A percentile compares a stretch with the other conserved stretches of the same genome.
Evolutionary conservation across 2,797 vertebrate genomes (phyloP).

Genomic region (Aplochiton taeniatus): DNA sequence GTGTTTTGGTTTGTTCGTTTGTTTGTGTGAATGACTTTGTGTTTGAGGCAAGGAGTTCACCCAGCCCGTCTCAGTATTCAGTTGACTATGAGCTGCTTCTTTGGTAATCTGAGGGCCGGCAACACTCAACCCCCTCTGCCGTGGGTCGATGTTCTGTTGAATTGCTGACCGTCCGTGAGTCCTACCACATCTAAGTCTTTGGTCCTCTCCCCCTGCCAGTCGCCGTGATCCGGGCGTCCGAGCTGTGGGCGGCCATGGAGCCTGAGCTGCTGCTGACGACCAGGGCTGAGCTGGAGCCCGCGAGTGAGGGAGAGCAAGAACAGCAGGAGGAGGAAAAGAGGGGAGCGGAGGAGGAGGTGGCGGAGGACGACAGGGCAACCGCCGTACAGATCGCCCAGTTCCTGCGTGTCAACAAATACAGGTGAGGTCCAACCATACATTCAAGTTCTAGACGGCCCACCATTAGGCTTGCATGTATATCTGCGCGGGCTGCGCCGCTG

Average conservation of each 20-base stretch:
- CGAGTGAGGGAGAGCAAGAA: constrained; percentile 44
- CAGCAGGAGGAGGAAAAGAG: constrained; percentile 55
- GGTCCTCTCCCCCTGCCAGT: constrained; percentile 56
- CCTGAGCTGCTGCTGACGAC: constrained; percentile 84
- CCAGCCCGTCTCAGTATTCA: constrained; percentile 43
- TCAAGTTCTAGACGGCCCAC: neutral
- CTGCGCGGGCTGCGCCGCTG: neutral
- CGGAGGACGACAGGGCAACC: constrained; percentile 69
- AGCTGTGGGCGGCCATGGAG: constrained; percentile 94
- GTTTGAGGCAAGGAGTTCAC: constrained; percentile 38
- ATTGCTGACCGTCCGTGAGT: too few species aligned
- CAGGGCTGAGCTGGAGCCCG: constrained; percentile 70
- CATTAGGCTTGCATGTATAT: neutral
- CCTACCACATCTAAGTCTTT: too few species aligned
- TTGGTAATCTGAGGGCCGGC: constrained; percentile 71
- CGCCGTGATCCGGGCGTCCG: constrained; percentile 76
- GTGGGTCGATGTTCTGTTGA: neutral
- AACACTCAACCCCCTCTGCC: neutral
- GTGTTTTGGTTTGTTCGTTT: constrained; percentile 15
- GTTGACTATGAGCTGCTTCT: constrained; percentile 63
- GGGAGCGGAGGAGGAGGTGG: constrained; percentile 40
- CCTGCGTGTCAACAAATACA: constrained; percentile 90
- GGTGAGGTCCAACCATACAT: constrained; percentile 61
- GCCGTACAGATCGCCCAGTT: constrained; percentile 77
- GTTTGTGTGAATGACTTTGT: constrained; percentile 14